These are phyloP conservation scores for Sarcophaga peregrina DNA, from an alignment of 1,140 invertebrate genomes.

Conservation along the genomic window DNA sequence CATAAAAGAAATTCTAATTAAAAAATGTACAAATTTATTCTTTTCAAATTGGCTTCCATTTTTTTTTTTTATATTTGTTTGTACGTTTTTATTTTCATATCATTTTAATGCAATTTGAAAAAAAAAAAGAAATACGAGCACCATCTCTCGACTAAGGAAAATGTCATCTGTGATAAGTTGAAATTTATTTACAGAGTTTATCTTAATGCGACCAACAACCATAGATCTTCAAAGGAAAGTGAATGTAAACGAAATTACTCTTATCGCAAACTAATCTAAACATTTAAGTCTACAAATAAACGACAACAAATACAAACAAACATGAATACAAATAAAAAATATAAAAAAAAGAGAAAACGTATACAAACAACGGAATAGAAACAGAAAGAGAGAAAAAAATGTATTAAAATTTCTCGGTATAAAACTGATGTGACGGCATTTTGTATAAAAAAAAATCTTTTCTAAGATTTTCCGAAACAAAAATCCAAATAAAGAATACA, in stretches of 20 bases:
- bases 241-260: neutral
- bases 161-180: neutral
- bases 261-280: constrained; percentile 6
- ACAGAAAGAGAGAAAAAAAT: too few species aligned
- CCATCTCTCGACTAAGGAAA: neutral
- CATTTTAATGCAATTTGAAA: too few species aligned
- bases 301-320: neutral
- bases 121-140: too few species aligned
- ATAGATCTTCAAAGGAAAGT: neutral
- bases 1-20: too few species aligned
- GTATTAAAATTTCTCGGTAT: neutral
- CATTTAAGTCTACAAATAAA: neutral
- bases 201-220: neutral
- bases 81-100: too few species aligned
- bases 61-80: too few species aligned
- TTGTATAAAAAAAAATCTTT: neutral
- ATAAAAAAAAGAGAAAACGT: neutral
- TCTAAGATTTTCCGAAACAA: constrained; percentile 1
- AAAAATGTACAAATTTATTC: too few species aligned
- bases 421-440: neutral
- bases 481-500: neutral
- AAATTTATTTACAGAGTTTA: neutral
- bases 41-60: too few species aligned
- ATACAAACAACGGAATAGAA: too few species aligned
- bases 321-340: neutral